Evolutionary conservation across 2,888 invertebrate genomes (phyloP).

Genomic region (Sepioteuthis lessoniana): DNA sequence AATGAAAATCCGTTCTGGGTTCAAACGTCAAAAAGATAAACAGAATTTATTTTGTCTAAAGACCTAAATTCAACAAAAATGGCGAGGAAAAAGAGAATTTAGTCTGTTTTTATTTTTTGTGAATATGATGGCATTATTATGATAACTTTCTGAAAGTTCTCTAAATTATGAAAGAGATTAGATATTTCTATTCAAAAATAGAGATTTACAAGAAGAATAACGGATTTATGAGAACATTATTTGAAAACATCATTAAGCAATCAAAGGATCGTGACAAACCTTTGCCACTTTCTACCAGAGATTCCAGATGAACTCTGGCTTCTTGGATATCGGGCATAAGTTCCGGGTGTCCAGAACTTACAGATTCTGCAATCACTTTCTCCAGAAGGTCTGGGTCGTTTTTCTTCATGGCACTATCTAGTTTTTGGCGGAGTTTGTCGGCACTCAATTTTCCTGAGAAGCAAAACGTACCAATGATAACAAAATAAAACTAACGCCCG

Average conservation of each 20-base stretch:
- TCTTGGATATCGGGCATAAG: not conserved
- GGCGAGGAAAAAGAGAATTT: too few species aligned
- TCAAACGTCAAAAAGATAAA: too few species aligned
- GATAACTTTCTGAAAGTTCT: too few species aligned
- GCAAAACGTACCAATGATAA: not conserved
- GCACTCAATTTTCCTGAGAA: not conserved
- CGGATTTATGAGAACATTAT: not conserved
- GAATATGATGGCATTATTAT: too few species aligned
- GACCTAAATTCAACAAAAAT: too few species aligned
- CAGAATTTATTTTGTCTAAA: too few species aligned
- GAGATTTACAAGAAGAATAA: too few species aligned
- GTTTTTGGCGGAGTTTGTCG: not conserved
- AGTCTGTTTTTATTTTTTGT: too few species aligned
- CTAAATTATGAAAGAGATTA: too few species aligned
- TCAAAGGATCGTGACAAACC: not conserved
- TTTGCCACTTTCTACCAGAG: not conserved
- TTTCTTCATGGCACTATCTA: not conserved
- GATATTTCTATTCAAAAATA: too few species aligned
- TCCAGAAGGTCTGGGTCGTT: not conserved
- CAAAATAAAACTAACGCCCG: not conserved
- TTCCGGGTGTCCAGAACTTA: not conserved
- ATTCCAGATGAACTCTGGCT: not conserved
- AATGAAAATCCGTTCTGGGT: too few species aligned
- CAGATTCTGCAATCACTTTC: not conserved
- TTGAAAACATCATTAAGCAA: not conserved